Evolutionary conservation across 2,888 invertebrate species (phyloP), one percentile per base, ranked within the genome.

Genomic region (Meghimatium bilineatum): DNA sequence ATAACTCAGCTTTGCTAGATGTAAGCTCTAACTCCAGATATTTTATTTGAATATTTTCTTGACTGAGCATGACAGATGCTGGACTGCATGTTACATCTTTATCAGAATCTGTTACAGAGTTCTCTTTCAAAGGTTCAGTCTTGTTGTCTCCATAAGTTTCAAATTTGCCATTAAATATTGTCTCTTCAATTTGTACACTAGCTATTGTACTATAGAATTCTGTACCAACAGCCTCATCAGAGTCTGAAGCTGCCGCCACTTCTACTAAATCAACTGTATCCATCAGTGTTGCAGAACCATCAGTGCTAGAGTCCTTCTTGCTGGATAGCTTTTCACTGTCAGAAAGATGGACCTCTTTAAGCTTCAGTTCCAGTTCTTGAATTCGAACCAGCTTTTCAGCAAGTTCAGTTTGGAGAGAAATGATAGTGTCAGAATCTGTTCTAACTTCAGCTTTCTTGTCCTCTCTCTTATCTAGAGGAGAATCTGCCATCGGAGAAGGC

Each of bases 401-500:
- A 32, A 85, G 56, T 52, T 78, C 78, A 36, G 69, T 82, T 52
- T 78, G 81, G 29, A 69, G 82, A 66, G 82, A 82, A 74, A 52
- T 23, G 2, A 82, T 26, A n/a, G 34, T 52, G 32, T 76, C 67
- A 23, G 34, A 44, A 14, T 75, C 77, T 60, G 78, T 71, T 67
- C 77, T 87, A 93, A 93, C 92, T 94, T 94, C 88, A 94, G 94
- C 87, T 94, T 95, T 89, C 94, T 91, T 93, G 94, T 93, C 90
- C 94, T 94, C 80, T 36, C 81, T 88, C 93, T 92, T 90, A 91
- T 88, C 89, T 56, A 91, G 88, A 29, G 93, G 90, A n/a, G 91
- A 90, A 80, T 92, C 96, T 91, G 96, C 96, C 94, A 96, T 95
- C 93, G 97, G 97, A 92, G 97, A 96, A 85, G 97, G 97, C 94